These are phyloP conservation scores for Corythornis vintsioides DNA, from an alignment of 2,113 vertebrate genomes.

Conservation along the genomic window DNA sequence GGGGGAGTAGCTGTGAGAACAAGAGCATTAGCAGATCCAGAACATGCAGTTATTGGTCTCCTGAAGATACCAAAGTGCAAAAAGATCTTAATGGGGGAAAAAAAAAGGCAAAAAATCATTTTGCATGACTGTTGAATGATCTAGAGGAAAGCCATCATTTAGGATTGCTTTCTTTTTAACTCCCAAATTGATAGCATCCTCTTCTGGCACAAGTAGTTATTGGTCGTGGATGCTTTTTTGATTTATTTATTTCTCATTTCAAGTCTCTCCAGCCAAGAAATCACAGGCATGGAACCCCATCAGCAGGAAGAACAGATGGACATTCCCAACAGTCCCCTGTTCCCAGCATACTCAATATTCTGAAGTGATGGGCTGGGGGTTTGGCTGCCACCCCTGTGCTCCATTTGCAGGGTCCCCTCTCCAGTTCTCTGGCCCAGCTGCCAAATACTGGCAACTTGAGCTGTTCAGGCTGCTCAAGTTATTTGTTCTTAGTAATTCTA, in stretches of 20 bases:
- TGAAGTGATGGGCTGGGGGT: not conserved
- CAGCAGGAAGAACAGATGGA: slow-evolving; percentile 55
- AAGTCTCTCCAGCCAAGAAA: slow-evolving; percentile 38
- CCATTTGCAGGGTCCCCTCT: not conserved
- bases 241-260: slow-evolving; percentile 2
- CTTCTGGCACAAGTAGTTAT: slow-evolving; percentile 8
- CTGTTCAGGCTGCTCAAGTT: not conserved
- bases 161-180: not conserved
- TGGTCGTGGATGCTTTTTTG: not conserved
- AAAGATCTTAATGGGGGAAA: not conserved
- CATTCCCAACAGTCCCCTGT: slow-evolving; percentile 26
- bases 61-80: not conserved
- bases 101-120: not conserved
- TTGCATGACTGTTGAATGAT: not conserved
- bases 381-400: slow-evolving; percentile 3
- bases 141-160: not conserved
- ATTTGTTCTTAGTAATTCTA: not conserved
- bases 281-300: slow-evolving; percentile 20
- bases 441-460: not conserved
- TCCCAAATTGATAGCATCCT: not conserved
- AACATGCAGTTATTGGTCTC: not conserved
- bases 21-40: not conserved
- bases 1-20: not conserved
- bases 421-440: not conserved
- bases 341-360: not conserved